Percentiles rank a stretch among this genome's conserved stretches.
Evolutionary conservation across 2,888 invertebrate genomes (phyloP).

Genomic region (Sarcophaga carnaria): DNA sequence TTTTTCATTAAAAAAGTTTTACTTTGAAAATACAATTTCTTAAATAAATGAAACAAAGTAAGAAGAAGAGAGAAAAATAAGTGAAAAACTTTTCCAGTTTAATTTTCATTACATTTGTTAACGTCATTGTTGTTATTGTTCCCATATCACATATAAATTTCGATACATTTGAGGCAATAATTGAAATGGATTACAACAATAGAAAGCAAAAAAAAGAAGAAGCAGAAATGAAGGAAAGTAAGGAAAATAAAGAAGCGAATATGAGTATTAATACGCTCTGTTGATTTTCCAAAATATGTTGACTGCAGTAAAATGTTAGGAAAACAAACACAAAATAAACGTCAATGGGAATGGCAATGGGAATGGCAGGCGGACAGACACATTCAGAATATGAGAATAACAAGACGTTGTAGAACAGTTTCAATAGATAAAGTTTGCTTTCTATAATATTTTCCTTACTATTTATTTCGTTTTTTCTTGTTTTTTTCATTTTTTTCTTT

Average conservation of each 20-base stretch:
- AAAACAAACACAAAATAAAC: slow-evolving; percentile 13
- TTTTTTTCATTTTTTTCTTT: too few relatives aligned
- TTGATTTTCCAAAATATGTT: slow-evolving; percentile 53
- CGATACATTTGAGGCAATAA: slow-evolving; percentile 43
- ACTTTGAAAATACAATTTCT: neutral
- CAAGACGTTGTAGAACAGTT: neutral
- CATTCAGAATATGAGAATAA: too few relatives aligned
- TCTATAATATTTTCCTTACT: too few relatives aligned
- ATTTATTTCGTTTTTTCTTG: too few relatives aligned
- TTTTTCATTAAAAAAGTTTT: neutral
- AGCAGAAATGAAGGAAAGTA: neutral
- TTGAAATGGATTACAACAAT: slow-evolving; percentile 50
- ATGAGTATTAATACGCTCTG: slow-evolving; percentile 54
- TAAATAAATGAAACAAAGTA: neutral
- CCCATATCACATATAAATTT: slow-evolving; percentile 27
- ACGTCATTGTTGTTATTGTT: slow-evolving; percentile 2
- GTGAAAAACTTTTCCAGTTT: neutral
- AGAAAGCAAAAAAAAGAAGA: neutral
- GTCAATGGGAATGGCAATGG: neutral
- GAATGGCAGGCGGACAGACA: too few relatives aligned
- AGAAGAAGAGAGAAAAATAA: neutral
- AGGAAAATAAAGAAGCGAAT: neutral
- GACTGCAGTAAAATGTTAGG: slow-evolving; percentile 30
- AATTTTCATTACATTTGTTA: neutral
- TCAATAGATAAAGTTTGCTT: too few relatives aligned